Evolutionary conservation across 2,888 invertebrate genomes (phyloP).

Genomic region (Furcula furcula): DNA sequence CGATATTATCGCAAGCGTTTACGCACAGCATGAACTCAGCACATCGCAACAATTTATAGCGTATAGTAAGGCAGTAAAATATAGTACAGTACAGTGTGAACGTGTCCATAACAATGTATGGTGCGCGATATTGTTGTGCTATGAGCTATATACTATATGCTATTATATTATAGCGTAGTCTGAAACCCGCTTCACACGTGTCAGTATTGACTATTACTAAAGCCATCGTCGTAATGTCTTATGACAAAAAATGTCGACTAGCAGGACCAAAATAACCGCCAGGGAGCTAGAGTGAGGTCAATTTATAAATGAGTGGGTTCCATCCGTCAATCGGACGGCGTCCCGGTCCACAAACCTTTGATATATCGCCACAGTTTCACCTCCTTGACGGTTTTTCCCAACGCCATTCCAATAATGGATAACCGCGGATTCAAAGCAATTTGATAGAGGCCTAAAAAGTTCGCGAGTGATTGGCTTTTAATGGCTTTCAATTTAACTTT

Average conservation of each 20-base stretch:
- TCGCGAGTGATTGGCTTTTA: constrained; percentile 58
- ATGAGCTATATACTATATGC: no score
- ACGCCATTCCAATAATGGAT: constrained; percentile 59
- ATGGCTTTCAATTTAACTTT: constrained; percentile 71
- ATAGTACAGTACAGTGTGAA: no score
- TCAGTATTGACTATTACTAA: no score
- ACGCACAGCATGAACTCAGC: no score
- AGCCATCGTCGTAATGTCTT: no score
- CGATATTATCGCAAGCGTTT: no score
- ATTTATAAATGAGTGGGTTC: constrained; percentile 67
- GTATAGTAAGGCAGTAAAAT: no score
- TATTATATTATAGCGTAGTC: no score
- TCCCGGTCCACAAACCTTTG: constrained; percentile 50
- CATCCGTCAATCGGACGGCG: constrained; percentile 62
- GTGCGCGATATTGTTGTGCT: no score
- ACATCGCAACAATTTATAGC: no score
- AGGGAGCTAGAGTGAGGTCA: constrained; percentile 58
- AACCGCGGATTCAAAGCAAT: constrained; percentile 55
- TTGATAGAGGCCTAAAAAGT: constrained; percentile 48
- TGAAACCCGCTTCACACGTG: no score
- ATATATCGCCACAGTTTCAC: constrained; percentile 62
- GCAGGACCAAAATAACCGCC: constrained; percentile 44
- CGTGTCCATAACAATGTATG: no score
- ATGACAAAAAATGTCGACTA: constrained; percentile 24
- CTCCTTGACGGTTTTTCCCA: constrained; percentile 65